A percentile compares a stretch with the other conserved stretches of the same genome.
Evolutionary conservation across 2,888 invertebrate species (phyloP).

Genomic region (Escarpia spicata): DNA sequence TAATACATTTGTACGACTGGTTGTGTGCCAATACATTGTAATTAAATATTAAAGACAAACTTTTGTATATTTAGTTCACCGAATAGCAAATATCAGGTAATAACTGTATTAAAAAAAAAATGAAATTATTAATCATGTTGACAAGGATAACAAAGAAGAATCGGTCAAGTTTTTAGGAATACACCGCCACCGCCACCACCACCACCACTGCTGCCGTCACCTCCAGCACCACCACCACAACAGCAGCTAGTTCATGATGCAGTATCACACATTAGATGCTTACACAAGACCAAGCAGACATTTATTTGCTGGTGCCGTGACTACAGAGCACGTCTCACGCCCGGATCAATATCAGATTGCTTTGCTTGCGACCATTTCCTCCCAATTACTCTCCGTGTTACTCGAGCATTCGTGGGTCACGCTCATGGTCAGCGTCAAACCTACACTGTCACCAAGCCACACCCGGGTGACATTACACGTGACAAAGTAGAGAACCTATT

Average conservation of each 20-base stretch:
- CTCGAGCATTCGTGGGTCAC: neutral
- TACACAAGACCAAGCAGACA: neutral
- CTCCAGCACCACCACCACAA: neutral
- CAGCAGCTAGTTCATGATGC: neutral
- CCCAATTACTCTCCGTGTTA: neutral
- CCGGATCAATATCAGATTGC: neutral
- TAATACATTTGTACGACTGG: too few species aligned
- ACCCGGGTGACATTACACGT: neutral
- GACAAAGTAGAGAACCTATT: neutral
- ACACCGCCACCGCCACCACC: neutral
- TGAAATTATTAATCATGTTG: too few species aligned
- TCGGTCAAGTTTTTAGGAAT: too few species aligned
- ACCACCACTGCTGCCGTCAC: neutral
- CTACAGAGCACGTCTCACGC: neutral
- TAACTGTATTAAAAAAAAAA: too few species aligned
- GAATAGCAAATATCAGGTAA: too few species aligned
- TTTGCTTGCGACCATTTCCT: constrained; percentile 13
- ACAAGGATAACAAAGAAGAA: too few species aligned
- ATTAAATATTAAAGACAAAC: too few species aligned
- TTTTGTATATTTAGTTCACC: too few species aligned
- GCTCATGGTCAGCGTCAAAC: neutral
- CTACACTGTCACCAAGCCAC: neutral
- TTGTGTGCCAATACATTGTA: too few species aligned
- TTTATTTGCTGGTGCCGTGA: constrained; percentile 3
- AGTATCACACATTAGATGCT: neutral